Evolutionary conservation across 2,888 invertebrate genomes (phyloP).

Genomic region (Diploptera punctata): DNA sequence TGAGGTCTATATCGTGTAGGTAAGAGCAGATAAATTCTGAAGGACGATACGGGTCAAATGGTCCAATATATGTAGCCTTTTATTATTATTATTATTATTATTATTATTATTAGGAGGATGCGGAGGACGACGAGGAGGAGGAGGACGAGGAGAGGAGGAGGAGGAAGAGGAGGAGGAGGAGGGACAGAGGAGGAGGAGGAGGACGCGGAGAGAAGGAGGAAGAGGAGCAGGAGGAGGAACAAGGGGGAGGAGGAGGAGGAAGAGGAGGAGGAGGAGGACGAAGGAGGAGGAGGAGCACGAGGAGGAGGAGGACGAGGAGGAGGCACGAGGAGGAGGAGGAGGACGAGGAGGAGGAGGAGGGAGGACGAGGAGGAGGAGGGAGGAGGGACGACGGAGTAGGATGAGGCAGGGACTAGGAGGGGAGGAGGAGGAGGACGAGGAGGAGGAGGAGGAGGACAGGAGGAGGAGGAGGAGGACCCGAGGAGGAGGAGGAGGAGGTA

Average conservation of each 20-base stretch:
- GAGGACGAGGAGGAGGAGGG: too few species aligned
- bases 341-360: too few species aligned
- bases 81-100: too few species aligned
- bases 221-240: neutral
- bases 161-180: too few species aligned
- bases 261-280: neutral
- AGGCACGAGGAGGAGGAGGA: neutral
- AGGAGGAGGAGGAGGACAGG: neutral
- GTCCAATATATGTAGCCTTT: too few species aligned
- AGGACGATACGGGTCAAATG: too few species aligned
- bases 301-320: neutral
- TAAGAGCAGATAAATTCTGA: too few species aligned
- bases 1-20: too few species aligned
- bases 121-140: neutral
- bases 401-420: neutral
- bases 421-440: neutral
- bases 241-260: too few species aligned
- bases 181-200: neutral
- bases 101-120: too few species aligned
- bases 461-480: neutral
- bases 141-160: too few species aligned
- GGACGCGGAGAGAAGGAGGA: neutral
- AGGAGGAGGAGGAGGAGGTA: neutral
- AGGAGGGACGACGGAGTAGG: neutral
- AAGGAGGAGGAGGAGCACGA: neutral